Conservation (phyloP, 2,888 invertebrate species). For the Ptychoptera albimana region DNA sequence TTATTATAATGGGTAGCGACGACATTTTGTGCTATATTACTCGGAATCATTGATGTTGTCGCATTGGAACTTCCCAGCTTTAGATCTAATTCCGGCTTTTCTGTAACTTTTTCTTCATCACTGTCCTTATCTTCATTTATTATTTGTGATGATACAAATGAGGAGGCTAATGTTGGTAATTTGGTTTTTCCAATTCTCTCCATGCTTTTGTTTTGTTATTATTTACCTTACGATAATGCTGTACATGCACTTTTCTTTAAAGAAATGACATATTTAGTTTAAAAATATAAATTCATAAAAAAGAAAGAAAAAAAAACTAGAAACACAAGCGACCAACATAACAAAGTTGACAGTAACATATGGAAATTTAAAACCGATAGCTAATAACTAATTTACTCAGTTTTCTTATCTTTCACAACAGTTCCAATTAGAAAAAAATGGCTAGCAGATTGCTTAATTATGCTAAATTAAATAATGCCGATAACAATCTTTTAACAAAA, state of each 20-base stretch:
- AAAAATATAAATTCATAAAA: too few species aligned
- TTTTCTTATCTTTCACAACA: not conserved
- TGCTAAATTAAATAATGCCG: not conserved
- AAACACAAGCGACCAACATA: not conserved
- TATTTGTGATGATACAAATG: not conserved
- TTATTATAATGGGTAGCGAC: constrained; percentile 93
- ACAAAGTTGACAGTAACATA: not conserved
- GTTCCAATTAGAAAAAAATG: not conserved
- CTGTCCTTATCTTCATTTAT: constrained; percentile 3
- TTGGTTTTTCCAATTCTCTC: too few species aligned
- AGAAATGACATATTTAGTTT: too few species aligned
- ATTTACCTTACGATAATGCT: not conserved
- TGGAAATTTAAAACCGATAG: not conserved
- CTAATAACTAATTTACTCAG: not conserved
- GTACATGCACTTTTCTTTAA: not conserved
- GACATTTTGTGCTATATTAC: constrained; percentile 14
- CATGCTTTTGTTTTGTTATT: too few species aligned
- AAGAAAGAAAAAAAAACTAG: too few species aligned
- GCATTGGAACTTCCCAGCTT: constrained; percentile 14
- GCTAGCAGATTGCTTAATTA: not conserved
- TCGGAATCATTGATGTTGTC: constrained; percentile 12
- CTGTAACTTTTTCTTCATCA: not conserved
- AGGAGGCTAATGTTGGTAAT: too few species aligned
- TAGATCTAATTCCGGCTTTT: not conserved
- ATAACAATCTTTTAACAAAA: not conserved